A percentile compares a stretch with the other conserved stretches of the same genome.
phyloP scores from a whole-genome alignment of 2,888 invertebrate species.

The Tipula vernalis region DNA sequence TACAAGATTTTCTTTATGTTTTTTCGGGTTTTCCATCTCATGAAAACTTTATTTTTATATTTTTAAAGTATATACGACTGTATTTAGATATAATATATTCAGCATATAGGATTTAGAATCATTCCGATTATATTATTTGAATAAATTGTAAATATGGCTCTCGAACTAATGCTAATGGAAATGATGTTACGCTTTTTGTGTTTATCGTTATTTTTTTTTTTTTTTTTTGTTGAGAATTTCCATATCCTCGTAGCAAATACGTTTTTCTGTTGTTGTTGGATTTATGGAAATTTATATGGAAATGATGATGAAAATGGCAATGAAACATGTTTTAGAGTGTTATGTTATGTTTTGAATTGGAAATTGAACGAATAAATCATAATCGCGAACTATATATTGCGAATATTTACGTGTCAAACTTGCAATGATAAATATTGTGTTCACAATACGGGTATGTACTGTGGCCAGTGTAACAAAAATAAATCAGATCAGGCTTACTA shows the following conservation, averaged over 20 bases:
- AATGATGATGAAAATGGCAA: background rate
- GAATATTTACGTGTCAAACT: background rate
- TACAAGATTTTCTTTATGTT: background rate
- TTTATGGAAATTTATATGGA: background rate
- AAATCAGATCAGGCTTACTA: background rate
- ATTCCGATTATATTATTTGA: background rate
- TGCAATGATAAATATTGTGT: background rate
- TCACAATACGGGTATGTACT: background rate
- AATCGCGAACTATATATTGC: background rate
- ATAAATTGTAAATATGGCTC: background rate
- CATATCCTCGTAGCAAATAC: background rate
- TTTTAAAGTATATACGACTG: background rate
- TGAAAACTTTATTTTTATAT: no score
- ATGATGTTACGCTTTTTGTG: background rate
- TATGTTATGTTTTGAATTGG: background rate
- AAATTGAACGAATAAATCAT: background rate
- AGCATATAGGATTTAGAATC: background rate
- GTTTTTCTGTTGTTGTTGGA: background rate
- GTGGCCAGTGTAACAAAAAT: background rate
- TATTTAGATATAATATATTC: background rate
- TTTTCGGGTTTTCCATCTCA: background rate
- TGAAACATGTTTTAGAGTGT: background rate
- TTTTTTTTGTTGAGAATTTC: background rate
- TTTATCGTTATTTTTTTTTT: background rate
- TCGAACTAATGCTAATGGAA: background rate